Base-by-base conservation (phyloP, 2,797 vertebrate species). In the Clarias platycephalus region DNA sequence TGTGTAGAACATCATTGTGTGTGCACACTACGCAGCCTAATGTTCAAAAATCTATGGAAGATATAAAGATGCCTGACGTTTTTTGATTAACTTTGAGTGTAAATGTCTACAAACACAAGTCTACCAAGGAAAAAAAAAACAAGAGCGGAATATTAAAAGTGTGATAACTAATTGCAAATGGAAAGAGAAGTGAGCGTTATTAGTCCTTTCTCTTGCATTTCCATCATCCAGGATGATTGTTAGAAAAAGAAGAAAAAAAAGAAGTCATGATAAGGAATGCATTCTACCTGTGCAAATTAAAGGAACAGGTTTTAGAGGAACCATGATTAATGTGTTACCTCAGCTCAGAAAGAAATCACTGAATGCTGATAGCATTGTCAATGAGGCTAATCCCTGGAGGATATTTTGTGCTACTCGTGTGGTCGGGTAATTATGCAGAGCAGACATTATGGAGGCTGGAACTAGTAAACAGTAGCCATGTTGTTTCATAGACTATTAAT, bases 241-340 rank as follows among this genome's bases (percentile, higher is more conserved):
- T 83, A 83, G 79, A 53, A 53, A 53, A 13, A 86, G 58, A 31
- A 31, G 31, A 31, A 49, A 60, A 82, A 24, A 70, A 81, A 78
- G 57, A 70, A 71, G 34, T 72, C 67, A 87, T 74, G 66, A 86
- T 72, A 87, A 87, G 31, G 58, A 78, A 84, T 86, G 71, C 57
- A 53, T 49, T 85, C 80, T 60, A 58, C 34, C 80, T 55, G 66
- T 64, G 60, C 24, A 40, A 37, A 58, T 67, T 26, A 53, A 53
- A 67, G 18, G 44, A 34, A 49, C 53, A 78, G 76, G 58, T 82
- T 76, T 76, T 76, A 84, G 83, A 84, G 80, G 78, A 84, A 84
- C 76, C 80, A 34, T 81, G 85, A 87, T 89, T 87, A 86, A 71
- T 77, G 79, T 68, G 68, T 80, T 57, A 82, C 67, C 67, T 86